Evolutionary conservation across 1,140 invertebrate species (phyloP).

Genomic region (Drosophila hydei): DNA sequence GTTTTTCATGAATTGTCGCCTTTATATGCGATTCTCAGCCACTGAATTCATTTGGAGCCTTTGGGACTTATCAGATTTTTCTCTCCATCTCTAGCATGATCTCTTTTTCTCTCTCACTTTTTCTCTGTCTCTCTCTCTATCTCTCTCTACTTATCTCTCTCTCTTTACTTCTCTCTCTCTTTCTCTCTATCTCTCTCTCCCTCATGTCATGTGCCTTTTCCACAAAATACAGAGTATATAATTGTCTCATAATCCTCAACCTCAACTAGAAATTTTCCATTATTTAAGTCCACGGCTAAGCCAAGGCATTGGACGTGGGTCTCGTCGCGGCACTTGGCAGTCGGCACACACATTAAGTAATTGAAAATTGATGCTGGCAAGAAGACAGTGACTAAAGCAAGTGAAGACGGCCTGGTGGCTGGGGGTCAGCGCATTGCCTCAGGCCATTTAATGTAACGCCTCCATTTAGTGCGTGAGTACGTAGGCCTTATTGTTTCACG

Average conservation of each 20-base stretch:
- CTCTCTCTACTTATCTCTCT: background rate
- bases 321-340: slow-evolving; percentile 13
- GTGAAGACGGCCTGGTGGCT: background rate
- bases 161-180: background rate
- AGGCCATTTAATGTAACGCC: slow-evolving; percentile 23
- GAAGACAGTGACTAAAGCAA: background rate
- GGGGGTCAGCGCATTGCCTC: background rate
- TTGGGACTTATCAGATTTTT: no score
- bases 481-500: slow-evolving; percentile 15
- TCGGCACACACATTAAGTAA: slow-evolving; percentile 58
- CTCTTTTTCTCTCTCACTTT: background rate
- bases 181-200: no score
- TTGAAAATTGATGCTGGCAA: slow-evolving; percentile 51
- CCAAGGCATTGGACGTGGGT: background rate
- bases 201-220: background rate
- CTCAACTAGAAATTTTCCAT: background rate
- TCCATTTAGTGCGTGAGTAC: slow-evolving; percentile 28
- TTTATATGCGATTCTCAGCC: background rate
- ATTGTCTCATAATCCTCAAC: background rate
- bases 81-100: background rate
- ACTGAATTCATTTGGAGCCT: no score
- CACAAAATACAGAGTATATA: background rate
- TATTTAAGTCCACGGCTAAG: background rate
- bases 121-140: background rate
- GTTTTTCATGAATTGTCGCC: background rate